Evolutionary conservation across 1,140 invertebrate species (phyloP), one percentile per base, ranked within the genome.

Genomic region (Psilanteris sp.): DNA sequence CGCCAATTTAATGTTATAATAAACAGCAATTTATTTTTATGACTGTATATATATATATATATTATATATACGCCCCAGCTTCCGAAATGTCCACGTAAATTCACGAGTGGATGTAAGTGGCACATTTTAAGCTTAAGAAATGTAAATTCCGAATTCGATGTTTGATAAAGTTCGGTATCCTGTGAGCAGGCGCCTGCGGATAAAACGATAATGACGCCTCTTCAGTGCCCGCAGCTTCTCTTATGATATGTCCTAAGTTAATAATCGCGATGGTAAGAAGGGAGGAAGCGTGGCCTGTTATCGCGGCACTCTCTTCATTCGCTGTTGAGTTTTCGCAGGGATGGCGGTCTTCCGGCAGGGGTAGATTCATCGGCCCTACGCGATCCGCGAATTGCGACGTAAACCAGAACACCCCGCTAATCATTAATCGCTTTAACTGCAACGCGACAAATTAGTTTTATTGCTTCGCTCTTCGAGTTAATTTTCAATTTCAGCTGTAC

Each of bases 241-340:
- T 68, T 44, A 29, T n/a, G 34, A 68, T 75, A 59, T 78, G 46
- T 61, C 36, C 43, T 29, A 41, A 67, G 44, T 74, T 54, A 75
- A 78, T 80, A 76, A 80, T 74, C 67, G 76, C 44, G 62, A 75
- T 78, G 70, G 52, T 14, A 18, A 43, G 48, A 57, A 54, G 77
- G 64, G 73, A 66, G 62, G 44, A 72, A 48, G 50, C 26, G 61
- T 36, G 57, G 67, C 43, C 32, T 55, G 36, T 26, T 52, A 48
- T 9, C 10, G 36, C 13, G 36, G 14, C 1, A 15, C 48, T 37
- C 31, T 61, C 26, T 59, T 61, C 22, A 75, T 75, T 75, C 71
- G 71, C 48, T 36, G 41, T 10, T 22, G 26, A 29, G 20, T 36
- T 64, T 67, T 68, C 29, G 59, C 59, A 32, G 55, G 44, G 59